phyloP scores from a whole-genome alignment of 2,888 invertebrate species.

The Drosophila tanythrix region DNA sequence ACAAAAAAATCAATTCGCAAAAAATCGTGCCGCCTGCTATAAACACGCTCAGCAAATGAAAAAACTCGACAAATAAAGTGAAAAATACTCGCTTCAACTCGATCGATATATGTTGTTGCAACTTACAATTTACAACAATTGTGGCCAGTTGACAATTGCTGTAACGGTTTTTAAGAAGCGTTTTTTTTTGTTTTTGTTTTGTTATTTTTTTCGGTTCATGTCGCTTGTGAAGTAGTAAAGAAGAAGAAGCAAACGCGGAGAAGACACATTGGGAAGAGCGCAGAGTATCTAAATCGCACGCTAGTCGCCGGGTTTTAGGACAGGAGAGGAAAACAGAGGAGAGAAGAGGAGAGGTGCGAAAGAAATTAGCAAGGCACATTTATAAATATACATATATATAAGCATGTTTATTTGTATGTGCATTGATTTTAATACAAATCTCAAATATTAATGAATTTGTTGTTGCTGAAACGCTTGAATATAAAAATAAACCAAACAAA shows the following conservation, averaged over 20 bases:
- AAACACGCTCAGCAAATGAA: constrained; percentile 18
- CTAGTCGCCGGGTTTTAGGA: constrained; percentile 45
- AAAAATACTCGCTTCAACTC: constrained; percentile 32
- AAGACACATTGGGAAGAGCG: constrained; percentile 14
- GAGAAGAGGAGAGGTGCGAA: constrained; percentile 23
- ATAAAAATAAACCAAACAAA: constrained; percentile 64
- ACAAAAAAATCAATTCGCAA: constrained; percentile 52
- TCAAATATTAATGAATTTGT: constrained; percentile 60
- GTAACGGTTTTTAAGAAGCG: constrained; percentile 4
- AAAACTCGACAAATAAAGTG: constrained; percentile 23
- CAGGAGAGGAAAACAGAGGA: neutral
- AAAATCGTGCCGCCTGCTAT: constrained; percentile 38
- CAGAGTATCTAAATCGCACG: constrained; percentile 24
- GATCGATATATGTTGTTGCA: constrained; percentile 47
- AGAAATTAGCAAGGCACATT: constrained; percentile 46
- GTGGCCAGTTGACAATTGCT: constrained; percentile 13
- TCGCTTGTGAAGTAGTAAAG: constrained; percentile 18
- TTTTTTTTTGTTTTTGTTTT: constrained; percentile 18
- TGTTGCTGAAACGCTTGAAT: constrained; percentile 38
- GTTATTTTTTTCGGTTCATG: constrained; percentile 26
- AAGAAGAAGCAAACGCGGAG: neutral
- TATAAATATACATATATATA: constrained; percentile 17
- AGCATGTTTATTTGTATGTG: constrained; percentile 18
- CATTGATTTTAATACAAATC: constrained; percentile 57
- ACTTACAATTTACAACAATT: constrained; percentile 15